Evolutionary conservation across 2,888 invertebrate species (phyloP).

Genomic region (Orthosia incerta): DNA sequence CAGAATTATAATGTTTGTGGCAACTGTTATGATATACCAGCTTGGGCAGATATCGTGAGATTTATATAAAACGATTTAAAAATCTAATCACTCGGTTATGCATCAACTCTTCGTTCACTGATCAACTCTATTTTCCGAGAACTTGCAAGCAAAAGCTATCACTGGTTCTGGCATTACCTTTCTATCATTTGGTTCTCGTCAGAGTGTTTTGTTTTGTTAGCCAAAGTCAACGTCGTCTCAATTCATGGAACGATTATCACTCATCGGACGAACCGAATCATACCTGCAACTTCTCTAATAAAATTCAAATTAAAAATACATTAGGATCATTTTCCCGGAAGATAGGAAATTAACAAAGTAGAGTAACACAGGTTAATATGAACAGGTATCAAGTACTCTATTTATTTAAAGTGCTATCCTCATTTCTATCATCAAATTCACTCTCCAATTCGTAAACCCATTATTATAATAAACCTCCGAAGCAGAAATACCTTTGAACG

Average conservation of each 20-base stretch:
- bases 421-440: conserved; percentile 3
- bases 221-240: neutral
- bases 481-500: conserved; percentile 35
- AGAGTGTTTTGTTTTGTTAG: neutral
- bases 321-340: neutral
- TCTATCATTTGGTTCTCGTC: neutral
- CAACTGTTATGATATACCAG: neutral
- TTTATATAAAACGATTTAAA: neutral
- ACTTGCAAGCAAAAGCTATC: neutral
- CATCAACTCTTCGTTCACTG: too few relatives aligned
- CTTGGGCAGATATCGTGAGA: conserved; percentile 7
- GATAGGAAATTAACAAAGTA: too few relatives aligned
- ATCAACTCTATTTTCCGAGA: neutral
- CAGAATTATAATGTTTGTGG: conserved; percentile 8
- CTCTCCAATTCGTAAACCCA: conserved; percentile 30
- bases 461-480: conserved; percentile 43
- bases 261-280: too few relatives aligned
- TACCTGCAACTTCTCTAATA: too few relatives aligned
- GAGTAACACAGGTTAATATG: too few relatives aligned
- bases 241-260: neutral
- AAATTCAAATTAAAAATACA: too few relatives aligned
- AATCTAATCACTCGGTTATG: neutral
- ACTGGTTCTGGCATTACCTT: neutral
- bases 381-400: neutral
- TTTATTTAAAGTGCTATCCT: neutral